Evolutionary conservation across 2,797 vertebrate species (phyloP).

Genomic region (Rallus crepitans): DNA sequence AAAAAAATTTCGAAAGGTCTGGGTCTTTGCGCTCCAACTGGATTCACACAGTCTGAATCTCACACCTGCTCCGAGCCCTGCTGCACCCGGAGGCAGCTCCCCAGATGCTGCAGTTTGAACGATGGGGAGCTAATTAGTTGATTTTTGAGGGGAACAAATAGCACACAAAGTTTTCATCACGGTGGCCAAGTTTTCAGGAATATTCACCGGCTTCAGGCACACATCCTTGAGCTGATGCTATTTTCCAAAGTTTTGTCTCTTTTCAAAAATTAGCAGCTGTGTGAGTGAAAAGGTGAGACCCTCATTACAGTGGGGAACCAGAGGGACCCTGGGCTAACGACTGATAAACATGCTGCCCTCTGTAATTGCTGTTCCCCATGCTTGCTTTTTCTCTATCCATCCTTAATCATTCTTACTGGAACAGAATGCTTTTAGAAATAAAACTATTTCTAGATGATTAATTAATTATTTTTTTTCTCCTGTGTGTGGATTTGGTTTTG

Average conservation of each 20-base stretch:
- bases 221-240: not conserved
- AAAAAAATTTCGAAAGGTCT: constrained; percentile 28
- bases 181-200: not conserved
- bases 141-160: not conserved
- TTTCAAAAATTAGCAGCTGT: not conserved
- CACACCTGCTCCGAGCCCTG: constrained; percentile 27
- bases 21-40: constrained; percentile 48
- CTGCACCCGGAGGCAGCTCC: not conserved
- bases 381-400: not conserved
- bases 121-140: not conserved
- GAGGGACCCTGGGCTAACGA: not conserved
- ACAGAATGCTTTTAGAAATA: not conserved
- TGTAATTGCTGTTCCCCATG: not conserved
- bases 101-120: constrained; percentile 6
- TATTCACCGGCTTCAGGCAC: not conserved
- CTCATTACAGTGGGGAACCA: not conserved
- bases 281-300: not conserved
- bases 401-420: not conserved
- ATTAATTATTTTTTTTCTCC: not conserved
- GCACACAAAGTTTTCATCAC: not conserved
- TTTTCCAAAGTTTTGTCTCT: not conserved
- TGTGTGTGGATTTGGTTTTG: not conserved
- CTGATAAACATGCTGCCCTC: fast-evolving
- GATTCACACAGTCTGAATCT: constrained; percentile 50
- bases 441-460: not conserved